These are phyloP conservation scores for Typhlichthys subterraneus DNA, from an alignment of 2,797 vertebrate species.

Conservation along the genomic window DNA sequence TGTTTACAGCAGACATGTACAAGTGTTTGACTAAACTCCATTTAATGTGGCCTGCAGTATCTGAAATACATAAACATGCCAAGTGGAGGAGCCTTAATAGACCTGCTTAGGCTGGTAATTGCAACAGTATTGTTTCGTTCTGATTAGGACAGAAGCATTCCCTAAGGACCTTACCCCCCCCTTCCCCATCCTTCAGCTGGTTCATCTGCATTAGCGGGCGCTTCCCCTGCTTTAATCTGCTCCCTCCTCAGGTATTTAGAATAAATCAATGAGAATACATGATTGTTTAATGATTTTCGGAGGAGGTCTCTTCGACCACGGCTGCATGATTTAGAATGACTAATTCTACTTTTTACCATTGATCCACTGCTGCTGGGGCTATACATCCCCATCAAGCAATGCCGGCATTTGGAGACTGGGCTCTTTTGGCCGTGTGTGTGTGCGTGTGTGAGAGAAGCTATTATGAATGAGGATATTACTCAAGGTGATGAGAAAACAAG, in stretches of 20 bases:
- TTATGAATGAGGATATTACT: constrained; percentile 21
- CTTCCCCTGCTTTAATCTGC: constrained; percentile 97
- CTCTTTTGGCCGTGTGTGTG: background rate
- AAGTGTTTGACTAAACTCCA: constrained; percentile 87
- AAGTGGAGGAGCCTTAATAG: constrained; percentile 96
- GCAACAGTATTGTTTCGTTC: constrained; percentile 96
- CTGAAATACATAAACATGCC: constrained; percentile 98
- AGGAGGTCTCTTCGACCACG: constrained; percentile 94
- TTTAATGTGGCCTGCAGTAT: constrained; percentile 92
- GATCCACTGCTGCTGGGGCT: constrained; percentile 73
- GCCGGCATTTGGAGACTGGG: constrained; percentile 30
- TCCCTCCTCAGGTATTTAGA: constrained; percentile 98
- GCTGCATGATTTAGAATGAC: constrained; percentile 98
- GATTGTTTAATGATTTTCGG: constrained; percentile 99
- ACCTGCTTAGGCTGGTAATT: constrained; percentile 96
- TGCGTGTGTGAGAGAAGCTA: background rate
- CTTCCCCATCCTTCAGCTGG: constrained; percentile 88
- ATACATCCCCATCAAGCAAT: constrained; percentile 80
- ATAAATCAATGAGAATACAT: constrained; percentile 99
- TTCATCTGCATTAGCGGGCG: constrained; percentile 98
- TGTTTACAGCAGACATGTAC: constrained; percentile 73
- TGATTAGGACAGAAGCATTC: constrained; percentile 95
- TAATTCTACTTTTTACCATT: constrained; percentile 98
- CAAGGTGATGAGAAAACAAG: constrained; percentile 35
- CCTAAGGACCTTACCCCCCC: constrained; percentile 79